Base-by-base conservation (phyloP, 2,797 vertebrate genomes). In the Melanotaenia pygmaea region DNA sequence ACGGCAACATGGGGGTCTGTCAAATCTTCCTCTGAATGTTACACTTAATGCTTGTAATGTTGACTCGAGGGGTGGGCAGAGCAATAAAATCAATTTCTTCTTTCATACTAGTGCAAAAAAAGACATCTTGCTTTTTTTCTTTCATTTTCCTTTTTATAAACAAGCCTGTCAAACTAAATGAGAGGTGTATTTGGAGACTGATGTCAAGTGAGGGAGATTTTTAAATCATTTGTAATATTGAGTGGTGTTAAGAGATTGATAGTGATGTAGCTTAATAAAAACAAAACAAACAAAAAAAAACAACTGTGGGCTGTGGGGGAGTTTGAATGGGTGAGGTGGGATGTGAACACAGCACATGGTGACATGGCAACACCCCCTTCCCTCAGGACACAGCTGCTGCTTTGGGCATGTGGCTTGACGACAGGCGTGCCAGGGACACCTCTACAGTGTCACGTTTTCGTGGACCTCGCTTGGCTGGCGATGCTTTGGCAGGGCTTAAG, bases 31-130 rank as follows among this genome's bases (percentile, higher is more conserved):
- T 79, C 87, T 75, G 83, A 92, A 88, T 68, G 68, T 87, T 71
- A 81, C 94, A 91, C 94, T 96, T 98, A 98, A 99, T 98, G 97
- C 97, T 98, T 68, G 65, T 80, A 67, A 96, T 96, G 95, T 95
- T 59, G 73, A 95, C 94, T 94, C 91, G 94, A 66, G 93, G 76
- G 69, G 94, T 89, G 91, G 93, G 94, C 24, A 30, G 28, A 30
- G 94, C 84, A 95, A 94, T 95, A 95, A 96, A 96, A 96, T 92
- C 80, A 90, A 96, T 95, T 95, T 95, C 94, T 96, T 97, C 96
- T 97, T 97, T 96, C 97, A 96, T 97, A 96, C 97, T 98, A 99
- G 98, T 99, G 98, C 98, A 99, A 99, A 99, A 99, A 92, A 93
- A 93, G 96, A 98, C 96, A 97, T 96, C 97, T 96, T 97, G 95